Evolutionary conservation across 2,888 invertebrate species (phyloP).

Genomic region (Oligia latruncula): DNA sequence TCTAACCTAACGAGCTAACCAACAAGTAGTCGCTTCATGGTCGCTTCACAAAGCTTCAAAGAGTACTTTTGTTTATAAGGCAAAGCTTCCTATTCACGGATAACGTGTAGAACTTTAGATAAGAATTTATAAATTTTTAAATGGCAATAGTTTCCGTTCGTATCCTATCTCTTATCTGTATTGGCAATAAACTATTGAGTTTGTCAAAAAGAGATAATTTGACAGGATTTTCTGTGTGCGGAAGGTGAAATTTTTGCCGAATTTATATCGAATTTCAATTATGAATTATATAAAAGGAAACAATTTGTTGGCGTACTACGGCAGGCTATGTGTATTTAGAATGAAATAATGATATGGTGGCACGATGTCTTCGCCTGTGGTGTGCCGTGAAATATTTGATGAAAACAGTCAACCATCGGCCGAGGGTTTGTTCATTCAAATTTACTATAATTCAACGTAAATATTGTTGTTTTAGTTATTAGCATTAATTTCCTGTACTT

Average conservation of each 20-base stretch:
- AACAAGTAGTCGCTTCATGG: background rate
- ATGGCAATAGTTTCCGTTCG: constrained; percentile 11
- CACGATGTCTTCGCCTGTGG: constrained; percentile 88
- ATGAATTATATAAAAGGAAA: constrained; percentile 59
- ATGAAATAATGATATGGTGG: constrained; percentile 76
- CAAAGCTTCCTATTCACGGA: constrained; percentile 37
- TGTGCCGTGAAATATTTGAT: constrained; percentile 96
- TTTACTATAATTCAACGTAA: constrained; percentile 30
- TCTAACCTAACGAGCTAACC: background rate
- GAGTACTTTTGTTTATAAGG: too few relatives aligned
- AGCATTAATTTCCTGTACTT: background rate
- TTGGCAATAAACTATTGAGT: constrained; percentile 50
- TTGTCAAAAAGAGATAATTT: constrained; percentile 51
- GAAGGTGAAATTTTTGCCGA: constrained; percentile 41
- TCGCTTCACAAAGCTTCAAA: too few relatives aligned
- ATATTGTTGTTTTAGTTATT: constrained; percentile 19
- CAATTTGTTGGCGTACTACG: constrained; percentile 32
- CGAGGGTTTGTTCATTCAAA: constrained; percentile 91
- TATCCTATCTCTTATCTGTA: constrained; percentile 4
- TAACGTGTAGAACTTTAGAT: background rate
- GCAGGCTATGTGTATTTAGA: constrained; percentile 62
- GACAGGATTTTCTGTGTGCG: constrained; percentile 54
- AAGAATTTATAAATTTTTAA: background rate
- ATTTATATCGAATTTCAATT: constrained; percentile 46
- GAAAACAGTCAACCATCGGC: constrained; percentile 95